Evolutionary conservation across 2,113 vertebrate species (phyloP).

Genomic region (Phodopus roborovskii): DNA sequence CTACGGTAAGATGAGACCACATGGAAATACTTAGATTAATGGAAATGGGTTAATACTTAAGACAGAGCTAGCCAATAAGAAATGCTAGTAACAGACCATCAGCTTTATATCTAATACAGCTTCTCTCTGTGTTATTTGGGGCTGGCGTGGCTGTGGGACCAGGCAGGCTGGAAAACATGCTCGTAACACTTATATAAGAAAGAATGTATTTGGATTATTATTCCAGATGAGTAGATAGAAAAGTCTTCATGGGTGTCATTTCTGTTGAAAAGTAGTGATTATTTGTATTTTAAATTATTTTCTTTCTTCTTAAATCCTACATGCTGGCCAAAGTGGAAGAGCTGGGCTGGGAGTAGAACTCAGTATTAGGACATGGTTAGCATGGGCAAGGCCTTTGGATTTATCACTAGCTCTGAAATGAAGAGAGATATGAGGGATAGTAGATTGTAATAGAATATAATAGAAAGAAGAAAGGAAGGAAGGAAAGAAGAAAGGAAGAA

Average conservation of each 20-base stretch:
- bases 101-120: too few species aligned
- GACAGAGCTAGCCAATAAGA: too few species aligned
- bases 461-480: background rate
- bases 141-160: too few species aligned
- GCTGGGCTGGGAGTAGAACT: background rate
- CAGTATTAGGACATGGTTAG: background rate
- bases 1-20: too few species aligned
- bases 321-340: background rate
- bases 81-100: too few species aligned
- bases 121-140: too few species aligned
- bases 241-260: background rate
- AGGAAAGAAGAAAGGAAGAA: background rate
- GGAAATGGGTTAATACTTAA: too few species aligned
- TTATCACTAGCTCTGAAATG: background rate
- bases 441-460: background rate
- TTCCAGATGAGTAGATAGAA: background rate
- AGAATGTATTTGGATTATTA: background rate
- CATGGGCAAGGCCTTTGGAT: background rate
- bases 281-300: background rate
- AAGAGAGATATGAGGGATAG: too few species aligned
- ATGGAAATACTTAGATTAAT: too few species aligned
- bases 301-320: background rate
- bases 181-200: background rate
- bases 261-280: background rate
- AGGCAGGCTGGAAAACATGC: too few species aligned